Base-by-base conservation (phyloP, 2,113 vertebrate species). In the Lampris incognitus region DNA sequence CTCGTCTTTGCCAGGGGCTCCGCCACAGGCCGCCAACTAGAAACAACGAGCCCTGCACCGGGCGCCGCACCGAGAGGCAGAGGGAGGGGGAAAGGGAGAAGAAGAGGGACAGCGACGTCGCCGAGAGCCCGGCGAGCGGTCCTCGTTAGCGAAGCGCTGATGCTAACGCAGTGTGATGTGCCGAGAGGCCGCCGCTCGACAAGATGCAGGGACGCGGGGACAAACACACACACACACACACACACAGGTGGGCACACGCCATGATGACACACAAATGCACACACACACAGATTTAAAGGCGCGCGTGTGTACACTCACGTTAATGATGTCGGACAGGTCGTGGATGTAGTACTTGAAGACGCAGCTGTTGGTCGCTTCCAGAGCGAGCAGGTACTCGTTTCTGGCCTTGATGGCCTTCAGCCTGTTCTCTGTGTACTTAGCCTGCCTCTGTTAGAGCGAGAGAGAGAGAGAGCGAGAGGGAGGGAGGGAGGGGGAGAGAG, bases 271-370 rank as follows among this genome's bases (percentile, higher is more conserved):
- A 69, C 9, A 62, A 11, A 49, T 51, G 51, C 10, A 59, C 56
- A 7, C 50, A 58, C 51, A 36, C 9, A 51, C 44, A 61, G 74
- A 58, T 42, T 38, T 68, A 56, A 1, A 40, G 0, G 24, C 24
- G 24, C 48, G 57, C 39, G 73, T 24, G 59, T 72, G 81, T 63
- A 59, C 57, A 94, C 97, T 98, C 95, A 99, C 98, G 91, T 99
- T 96, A 81, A 99, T 98, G 89, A 99, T 97, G 92, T 99, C 97
- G 38, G 97, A 97, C 85, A 99, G 95, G 93, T 99, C 98, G 0
- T 99, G 97, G 89, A 99, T 99, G 92, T 99, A 99, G 92, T 99
- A 99, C 93, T 99, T 99, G 95, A 99, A 99, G 84, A 99, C 97
- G 1, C 96, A 99, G 4, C 95, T 95, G 51, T 99, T 99, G 90